Conservation (phyloP, 2,797 vertebrate species). For the Myripristis jacobus region DNA sequence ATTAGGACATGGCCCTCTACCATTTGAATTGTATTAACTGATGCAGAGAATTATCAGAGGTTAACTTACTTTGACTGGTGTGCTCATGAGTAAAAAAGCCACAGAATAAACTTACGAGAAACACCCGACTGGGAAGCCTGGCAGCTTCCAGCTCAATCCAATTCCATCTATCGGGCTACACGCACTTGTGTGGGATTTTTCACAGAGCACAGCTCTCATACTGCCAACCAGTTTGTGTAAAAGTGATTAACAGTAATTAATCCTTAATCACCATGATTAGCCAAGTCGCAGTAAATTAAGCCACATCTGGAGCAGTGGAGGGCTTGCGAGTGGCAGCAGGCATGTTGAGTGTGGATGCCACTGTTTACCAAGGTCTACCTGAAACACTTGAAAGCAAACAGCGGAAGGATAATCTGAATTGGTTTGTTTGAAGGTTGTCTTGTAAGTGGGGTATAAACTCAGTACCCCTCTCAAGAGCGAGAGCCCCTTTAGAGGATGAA, state of each 20-base stretch:
- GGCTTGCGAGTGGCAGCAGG: conserved; percentile 82
- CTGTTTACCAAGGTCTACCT: conserved; percentile 88
- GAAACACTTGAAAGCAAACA: conserved; percentile 60
- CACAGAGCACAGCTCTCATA: conserved; percentile 92
- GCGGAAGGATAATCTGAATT: conserved; percentile 13
- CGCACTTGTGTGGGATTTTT: conserved; percentile 88
- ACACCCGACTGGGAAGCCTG: conserved; percentile 7
- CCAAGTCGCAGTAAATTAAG: conserved; percentile 99
- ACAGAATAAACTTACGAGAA: conserved; percentile 22
- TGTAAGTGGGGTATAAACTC: not conserved
- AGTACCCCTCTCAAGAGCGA: not conserved
- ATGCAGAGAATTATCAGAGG: conserved; percentile 29
- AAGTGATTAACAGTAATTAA: conserved; percentile 99
- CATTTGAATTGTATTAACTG: conserved; percentile 15
- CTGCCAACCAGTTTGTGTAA: conserved; percentile 99
- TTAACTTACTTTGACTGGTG: conserved; percentile 40
- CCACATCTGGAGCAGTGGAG: conserved; percentile 98
- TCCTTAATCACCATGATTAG: conserved; percentile 99
- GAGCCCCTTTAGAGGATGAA: not conserved
- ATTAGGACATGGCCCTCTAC: not conserved
- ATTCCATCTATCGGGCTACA: conserved; percentile 75
- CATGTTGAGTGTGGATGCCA: conserved; percentile 85
- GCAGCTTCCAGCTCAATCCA: conserved; percentile 38
- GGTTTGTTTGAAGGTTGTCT: conserved; percentile 16
- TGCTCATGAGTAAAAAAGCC: conserved; percentile 41